Evolutionary conservation across 37 sponge, comb jelly and placozoan species (phyloP).

Genomic region (Geodia barretti): DNA sequence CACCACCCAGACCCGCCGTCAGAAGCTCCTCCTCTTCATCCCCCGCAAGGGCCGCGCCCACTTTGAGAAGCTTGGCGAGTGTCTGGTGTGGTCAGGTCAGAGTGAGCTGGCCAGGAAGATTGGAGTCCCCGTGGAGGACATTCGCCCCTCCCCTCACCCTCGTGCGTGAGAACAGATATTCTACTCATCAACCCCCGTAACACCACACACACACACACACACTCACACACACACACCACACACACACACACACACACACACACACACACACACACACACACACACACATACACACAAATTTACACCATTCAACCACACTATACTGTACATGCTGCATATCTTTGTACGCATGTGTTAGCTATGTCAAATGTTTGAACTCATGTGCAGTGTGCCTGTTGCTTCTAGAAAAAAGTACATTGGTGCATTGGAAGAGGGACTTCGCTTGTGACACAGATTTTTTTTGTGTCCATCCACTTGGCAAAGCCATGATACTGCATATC

Average conservation of each 20-base stretch:
- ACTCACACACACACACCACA: neutral
- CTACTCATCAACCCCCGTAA: too few species aligned
- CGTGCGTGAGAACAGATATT: slow-evolving; percentile 6
- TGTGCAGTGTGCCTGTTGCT: too few species aligned
- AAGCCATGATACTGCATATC: too few species aligned
- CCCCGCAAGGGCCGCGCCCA: slow-evolving; percentile 46
- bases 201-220: neutral
- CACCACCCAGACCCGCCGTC: neutral
- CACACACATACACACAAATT: neutral
- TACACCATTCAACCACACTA: too few species aligned
- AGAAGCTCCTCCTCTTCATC: slow-evolving; percentile 25
- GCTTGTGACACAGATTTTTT: too few species aligned
- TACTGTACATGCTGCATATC: too few species aligned
- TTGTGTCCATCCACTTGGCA: too few species aligned
- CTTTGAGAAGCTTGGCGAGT: slow-evolving; percentile 46
- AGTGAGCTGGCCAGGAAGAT: slow-evolving; percentile 40
- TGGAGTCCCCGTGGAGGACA: slow-evolving; percentile 19
- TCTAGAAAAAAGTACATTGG: too few species aligned
- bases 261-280: neutral
- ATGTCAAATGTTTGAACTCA: too few species aligned
- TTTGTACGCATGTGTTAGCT: too few species aligned
- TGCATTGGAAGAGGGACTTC: too few species aligned
- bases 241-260: neutral
- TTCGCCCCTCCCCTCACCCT: slow-evolving; percentile 8
- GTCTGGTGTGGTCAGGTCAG: slow-evolving; percentile 65